phyloP scores from a whole-genome alignment of 2,113 vertebrate species.

The Microcebus griseorufus region DNA sequence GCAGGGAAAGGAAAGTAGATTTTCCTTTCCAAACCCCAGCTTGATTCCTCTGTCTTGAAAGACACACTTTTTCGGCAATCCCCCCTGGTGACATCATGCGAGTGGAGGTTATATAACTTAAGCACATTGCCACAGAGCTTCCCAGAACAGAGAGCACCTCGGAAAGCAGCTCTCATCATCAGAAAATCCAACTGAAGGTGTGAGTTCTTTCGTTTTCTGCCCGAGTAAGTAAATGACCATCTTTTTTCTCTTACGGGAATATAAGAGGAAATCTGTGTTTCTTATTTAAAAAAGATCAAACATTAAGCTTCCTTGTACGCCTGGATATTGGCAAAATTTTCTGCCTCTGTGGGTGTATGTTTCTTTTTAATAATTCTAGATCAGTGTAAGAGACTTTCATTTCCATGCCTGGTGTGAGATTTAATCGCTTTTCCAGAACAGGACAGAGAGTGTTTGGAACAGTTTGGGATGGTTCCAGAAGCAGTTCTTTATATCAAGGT shows the following conservation, averaged over 20 bases:
- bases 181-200: not conserved
- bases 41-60: not conserved
- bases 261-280: not conserved
- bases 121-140: not conserved
- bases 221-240: conserved; percentile 43
- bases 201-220: not conserved
- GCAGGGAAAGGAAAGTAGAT: not conserved
- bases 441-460: not conserved
- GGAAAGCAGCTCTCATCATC: rapidly evolving
- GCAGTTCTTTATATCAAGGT: not conserved
- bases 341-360: not conserved
- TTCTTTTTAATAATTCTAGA: not conserved
- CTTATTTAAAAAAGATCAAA: not conserved
- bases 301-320: not conserved
- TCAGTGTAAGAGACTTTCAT: not conserved
- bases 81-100: not conserved
- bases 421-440: not conserved
- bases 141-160: not conserved
- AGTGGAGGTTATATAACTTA: not conserved
- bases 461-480: not conserved
- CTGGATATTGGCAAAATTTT: not conserved
- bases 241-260: not conserved
- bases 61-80: not conserved
- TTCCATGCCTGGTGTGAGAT: not conserved
- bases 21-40: not conserved